These are phyloP conservation scores for Corynorhinus townsendii DNA, from an alignment of 2,113 vertebrate species.

Conservation along the genomic window DNA sequence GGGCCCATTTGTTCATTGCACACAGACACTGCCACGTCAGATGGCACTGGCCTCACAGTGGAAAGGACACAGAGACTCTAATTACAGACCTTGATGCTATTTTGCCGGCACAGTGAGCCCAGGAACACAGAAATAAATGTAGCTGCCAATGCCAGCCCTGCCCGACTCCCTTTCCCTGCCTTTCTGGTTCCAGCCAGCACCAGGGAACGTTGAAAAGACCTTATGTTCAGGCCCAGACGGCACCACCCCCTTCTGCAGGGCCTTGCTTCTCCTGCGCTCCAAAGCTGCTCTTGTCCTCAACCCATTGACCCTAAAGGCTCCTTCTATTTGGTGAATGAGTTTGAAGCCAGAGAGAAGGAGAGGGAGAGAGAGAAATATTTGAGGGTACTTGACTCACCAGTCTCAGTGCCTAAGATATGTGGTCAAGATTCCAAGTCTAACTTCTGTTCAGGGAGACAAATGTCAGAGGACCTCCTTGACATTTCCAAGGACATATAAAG, in stretches of 20 bases:
- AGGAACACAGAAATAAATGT: neutral
- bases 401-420: neutral
- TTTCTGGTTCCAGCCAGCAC: neutral
- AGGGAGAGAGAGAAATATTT: no score
- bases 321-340: constrained; percentile 8
- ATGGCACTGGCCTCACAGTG: neutral
- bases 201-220: neutral
- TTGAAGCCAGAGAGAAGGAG: neutral
- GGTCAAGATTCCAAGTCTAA: neutral
- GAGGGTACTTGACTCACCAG: neutral
- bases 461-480: neutral
- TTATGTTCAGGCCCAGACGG: neutral
- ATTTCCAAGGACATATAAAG: neutral
- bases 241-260: rapidly evolving
- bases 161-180: neutral
- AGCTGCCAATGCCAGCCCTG: neutral
- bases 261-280: neutral
- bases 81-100: neutral
- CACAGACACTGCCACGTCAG: neutral
- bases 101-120: neutral
- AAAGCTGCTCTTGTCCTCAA: neutral
- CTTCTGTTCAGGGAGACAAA: neutral
- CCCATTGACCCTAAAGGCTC: neutral
- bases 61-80: neutral
- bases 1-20: neutral